phyloP scores from a whole-genome alignment of 2,797 vertebrate genomes.

The Gobio occitaniae region DNA sequence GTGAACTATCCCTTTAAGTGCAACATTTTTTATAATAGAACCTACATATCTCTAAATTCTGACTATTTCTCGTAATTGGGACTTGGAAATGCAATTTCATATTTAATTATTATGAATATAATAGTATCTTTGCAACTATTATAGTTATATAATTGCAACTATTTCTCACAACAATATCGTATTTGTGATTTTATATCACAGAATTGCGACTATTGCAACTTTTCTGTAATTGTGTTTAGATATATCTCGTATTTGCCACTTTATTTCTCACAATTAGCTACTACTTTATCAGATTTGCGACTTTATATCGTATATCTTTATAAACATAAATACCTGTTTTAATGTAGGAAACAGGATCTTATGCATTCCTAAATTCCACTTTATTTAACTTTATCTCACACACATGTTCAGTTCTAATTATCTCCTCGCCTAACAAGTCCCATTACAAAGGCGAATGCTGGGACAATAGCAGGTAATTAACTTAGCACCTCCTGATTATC shows the following conservation, averaged over 20 bases:
- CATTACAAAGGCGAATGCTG: conserved; percentile 11
- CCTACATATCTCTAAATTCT: background rate
- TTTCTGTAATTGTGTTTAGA: background rate
- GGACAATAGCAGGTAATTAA: conserved; percentile 13
- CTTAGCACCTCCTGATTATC: conserved; percentile 18
- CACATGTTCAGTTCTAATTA: background rate
- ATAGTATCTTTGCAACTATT: background rate
- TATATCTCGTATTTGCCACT: background rate
- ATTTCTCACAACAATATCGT: background rate
- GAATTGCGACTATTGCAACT: background rate
- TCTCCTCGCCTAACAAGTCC: background rate
- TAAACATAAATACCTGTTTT: background rate
- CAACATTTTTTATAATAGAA: background rate
- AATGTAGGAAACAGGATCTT: background rate
- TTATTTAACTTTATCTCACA: background rate
- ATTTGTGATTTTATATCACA: background rate
- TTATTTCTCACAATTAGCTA: background rate
- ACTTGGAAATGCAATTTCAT: background rate
- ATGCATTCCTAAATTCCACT: background rate
- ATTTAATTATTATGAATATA: background rate
- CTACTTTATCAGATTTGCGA: background rate
- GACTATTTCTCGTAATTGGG: background rate
- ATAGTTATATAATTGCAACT: background rate
- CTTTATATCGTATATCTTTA: background rate
- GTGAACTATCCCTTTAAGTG: background rate